Percentiles rank a stretch among this genome's conserved stretches.
Evolutionary conservation across 2,797 vertebrate species (phyloP).

Genomic region (Lacerta bilineata): DNA sequence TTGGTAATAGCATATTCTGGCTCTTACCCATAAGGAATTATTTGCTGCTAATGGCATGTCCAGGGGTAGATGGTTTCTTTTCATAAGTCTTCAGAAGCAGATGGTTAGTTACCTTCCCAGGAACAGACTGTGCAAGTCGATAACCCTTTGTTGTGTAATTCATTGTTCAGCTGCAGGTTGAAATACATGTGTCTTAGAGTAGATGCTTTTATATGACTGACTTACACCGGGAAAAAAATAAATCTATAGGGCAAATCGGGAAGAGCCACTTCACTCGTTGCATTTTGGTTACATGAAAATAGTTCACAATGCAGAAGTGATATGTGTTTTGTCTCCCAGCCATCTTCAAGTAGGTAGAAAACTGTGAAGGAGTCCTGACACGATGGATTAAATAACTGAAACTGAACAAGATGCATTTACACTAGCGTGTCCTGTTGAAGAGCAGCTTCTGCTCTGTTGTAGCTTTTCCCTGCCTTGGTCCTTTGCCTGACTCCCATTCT

Average conservation of each 20-base stretch:
- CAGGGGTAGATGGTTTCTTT: background rate
- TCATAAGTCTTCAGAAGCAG: background rate
- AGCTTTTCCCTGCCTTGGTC: background rate
- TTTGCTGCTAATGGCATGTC: background rate
- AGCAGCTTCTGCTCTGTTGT: background rate
- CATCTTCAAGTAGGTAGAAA: background rate
- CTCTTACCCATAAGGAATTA: constrained; percentile 3
- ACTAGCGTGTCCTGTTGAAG: background rate
- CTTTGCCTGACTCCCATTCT: background rate
- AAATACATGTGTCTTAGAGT: background rate
- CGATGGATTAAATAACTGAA: background rate
- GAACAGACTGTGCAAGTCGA: background rate
- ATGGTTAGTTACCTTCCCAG: constrained; percentile 15
- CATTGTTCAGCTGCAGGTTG: constrained; percentile 1
- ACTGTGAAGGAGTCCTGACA: background rate
- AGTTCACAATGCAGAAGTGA: background rate
- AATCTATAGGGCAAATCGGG: background rate
- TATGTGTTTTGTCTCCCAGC: background rate
- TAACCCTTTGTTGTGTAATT: background rate
- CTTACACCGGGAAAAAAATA: background rate
- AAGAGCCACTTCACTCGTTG: background rate
- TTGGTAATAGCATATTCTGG: background rate
- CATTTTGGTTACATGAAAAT: background rate
- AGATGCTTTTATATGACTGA: background rate
- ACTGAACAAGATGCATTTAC: background rate